phyloP scores from a whole-genome alignment of 2,888 invertebrate species.

The Crioceris asparagi region DNA sequence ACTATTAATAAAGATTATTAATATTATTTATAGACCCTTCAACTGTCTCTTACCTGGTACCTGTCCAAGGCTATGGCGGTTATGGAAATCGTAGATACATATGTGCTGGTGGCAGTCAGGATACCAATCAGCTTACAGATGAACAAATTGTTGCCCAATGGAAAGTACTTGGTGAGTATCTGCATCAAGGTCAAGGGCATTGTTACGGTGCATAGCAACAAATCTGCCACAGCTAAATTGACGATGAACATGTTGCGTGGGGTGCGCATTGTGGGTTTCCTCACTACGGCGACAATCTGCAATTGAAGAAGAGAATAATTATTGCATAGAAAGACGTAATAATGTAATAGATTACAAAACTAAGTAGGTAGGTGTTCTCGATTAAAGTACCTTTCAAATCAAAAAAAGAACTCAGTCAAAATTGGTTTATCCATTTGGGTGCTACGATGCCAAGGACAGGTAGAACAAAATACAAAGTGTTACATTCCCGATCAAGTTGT shows the following conservation, averaged over 20 bases:
- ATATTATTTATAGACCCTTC: no score
- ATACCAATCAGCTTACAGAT: constrained; percentile 79
- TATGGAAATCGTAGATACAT: constrained; percentile 88
- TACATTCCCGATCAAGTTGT: no score
- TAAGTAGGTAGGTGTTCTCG: no score
- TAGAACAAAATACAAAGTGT: neutral
- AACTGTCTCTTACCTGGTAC: constrained; percentile 51
- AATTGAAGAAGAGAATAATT: constrained; percentile 17
- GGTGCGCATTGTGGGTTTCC: constrained; percentile 83
- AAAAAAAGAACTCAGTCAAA: neutral
- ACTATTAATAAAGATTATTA: no score
- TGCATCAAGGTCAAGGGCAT: constrained; percentile 86
- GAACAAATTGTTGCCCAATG: constrained; percentile 64
- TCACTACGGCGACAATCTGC: constrained; percentile 51
- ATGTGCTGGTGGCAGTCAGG: constrained; percentile 82
- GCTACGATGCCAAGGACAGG: no score
- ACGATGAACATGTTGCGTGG: constrained; percentile 89
- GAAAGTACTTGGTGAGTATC: constrained; percentile 77
- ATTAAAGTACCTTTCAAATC: neutral
- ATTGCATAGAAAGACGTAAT: neutral
- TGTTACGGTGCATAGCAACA: constrained; percentile 77
- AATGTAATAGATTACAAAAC: no score
- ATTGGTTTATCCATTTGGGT: no score
- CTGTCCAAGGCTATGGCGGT: constrained; percentile 82
- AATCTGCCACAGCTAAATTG: constrained; percentile 78